Evolutionary conservation across 2,113 vertebrate genomes (phyloP).

Genomic region (Vulpes ferrilata): DNA sequence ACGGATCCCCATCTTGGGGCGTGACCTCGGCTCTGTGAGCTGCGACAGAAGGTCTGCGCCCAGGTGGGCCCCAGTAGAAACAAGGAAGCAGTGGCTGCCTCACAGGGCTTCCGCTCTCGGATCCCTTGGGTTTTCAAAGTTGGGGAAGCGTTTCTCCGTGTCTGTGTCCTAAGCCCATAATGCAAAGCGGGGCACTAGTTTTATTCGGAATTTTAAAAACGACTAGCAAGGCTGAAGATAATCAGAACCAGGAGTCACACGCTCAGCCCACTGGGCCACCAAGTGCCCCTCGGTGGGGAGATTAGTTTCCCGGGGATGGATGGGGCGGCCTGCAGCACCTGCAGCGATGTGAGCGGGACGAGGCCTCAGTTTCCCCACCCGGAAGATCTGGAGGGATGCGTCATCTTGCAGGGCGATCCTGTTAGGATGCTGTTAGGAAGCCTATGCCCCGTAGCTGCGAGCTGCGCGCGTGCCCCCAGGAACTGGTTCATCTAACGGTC

Average conservation of each 20-base stretch:
- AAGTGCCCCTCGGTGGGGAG: not conserved
- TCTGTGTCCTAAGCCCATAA: slow-evolving; percentile 21
- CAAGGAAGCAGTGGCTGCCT: slow-evolving; percentile 4
- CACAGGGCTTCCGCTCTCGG: not conserved
- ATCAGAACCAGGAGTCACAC: not conserved
- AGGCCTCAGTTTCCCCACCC: not conserved
- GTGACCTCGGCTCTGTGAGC: not conserved
- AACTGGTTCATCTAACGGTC: no score
- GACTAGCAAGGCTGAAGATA: slow-evolving; percentile 22
- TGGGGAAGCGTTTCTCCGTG: not conserved
- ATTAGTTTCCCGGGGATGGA: not conserved
- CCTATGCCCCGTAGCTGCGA: no score
- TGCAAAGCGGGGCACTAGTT: not conserved
- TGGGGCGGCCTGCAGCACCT: not conserved
- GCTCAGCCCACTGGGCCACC: not conserved
- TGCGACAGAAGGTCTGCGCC: not conserved
- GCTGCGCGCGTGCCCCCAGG: no score
- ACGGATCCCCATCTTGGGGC: not conserved
- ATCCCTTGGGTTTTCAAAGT: not conserved
- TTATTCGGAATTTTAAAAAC: slow-evolving; percentile 29
- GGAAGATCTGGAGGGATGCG: slow-evolving; percentile 14
- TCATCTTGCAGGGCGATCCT: not conserved
- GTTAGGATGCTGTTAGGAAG: no score
- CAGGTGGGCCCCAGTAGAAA: not conserved
- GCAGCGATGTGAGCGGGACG: not conserved